Percentiles rank a stretch among this genome's conserved stretches.
These are phyloP conservation scores for Temnothorax rugatulus DNA, from an alignment of 2,888 invertebrate genomes.

Conservation along the genomic window DNA sequence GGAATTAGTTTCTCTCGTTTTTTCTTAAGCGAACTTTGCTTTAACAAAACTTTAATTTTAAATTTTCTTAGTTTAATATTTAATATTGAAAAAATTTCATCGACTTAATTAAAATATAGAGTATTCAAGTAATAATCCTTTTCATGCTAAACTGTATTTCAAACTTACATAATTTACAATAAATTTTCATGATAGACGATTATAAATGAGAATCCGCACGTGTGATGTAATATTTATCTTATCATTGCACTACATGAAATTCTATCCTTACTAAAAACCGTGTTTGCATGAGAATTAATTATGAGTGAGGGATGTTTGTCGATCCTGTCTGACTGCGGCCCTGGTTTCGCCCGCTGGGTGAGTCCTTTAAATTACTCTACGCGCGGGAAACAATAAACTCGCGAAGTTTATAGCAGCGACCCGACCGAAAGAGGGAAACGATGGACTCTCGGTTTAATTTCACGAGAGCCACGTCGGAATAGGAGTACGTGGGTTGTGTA, in stretches of 20 bases:
- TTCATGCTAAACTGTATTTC: neutral
- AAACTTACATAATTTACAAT: neutral
- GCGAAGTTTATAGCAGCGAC: conserved; percentile 71
- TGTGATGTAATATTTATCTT: conserved; percentile 27
- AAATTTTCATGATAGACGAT: neutral
- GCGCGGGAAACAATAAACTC: conserved; percentile 75
- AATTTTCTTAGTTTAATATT: conserved; percentile 7
- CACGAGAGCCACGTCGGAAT: conserved; percentile 57
- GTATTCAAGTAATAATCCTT: neutral
- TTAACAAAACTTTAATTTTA: neutral
- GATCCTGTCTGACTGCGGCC: conserved; percentile 45
- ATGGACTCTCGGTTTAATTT: conserved; percentile 72
- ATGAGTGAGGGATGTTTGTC: conserved; percentile 46
- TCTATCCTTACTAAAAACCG: conserved; percentile 29
- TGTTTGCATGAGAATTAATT: conserved; percentile 46
- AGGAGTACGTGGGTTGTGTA: conserved; percentile 51
- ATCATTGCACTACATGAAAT: conserved; percentile 15
- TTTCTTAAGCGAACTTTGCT: neutral
- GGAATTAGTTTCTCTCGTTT: neutral
- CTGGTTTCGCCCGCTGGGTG: conserved; percentile 51
- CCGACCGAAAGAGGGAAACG: conserved; percentile 67
- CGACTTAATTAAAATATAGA: conserved; percentile 3
- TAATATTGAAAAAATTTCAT: neutral
- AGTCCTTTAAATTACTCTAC: conserved; percentile 73
- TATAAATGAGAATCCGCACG: neutral